Evolutionary conservation across 2,888 invertebrate species (phyloP), one percentile per base, ranked within the genome.

Genomic region (Diaphora mendica): DNA sequence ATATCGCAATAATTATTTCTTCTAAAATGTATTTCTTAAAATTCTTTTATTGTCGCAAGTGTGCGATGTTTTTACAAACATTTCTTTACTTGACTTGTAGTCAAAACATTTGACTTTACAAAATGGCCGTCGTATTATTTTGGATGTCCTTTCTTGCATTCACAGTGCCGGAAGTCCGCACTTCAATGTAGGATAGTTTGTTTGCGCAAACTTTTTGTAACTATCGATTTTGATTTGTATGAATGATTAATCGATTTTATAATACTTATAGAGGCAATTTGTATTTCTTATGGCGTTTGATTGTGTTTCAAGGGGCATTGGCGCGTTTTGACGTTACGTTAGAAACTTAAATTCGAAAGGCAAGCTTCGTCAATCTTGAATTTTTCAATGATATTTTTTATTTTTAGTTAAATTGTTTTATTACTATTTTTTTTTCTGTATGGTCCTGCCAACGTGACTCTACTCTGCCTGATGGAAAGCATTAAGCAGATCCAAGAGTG

Each of bases 41-140:
- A 92, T 82, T 89, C 87, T 80, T 87, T 92, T 91, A 83, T 86
- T 23, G 55, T 77, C 78, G 87, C 94, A 94, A 94, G 92, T 93
- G 93, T 91, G 83, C 84, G 44, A 75, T 66, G 76, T 79, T 78
- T 78, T 77, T 74, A 70, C 30, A 74, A 77, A 74, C 67, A 73
- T 77, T 72, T 74, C 68, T 75, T 73, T 72, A 75, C 73, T 82
- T 83, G 90, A 89, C 87, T 80, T 71, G 78, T 76, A 87, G 94
- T 95, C 95, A 95, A 93, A 95, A 95, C 90, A 95, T 94, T 92
- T 82, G 82, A 81, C 78, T 82, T 82, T 83, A 87, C 91, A 91
- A 93, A 91, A 93, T 90, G 91, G 90, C 82, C 85, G 79, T 85
- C 73, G 85, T 70, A 62, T 73, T 70, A 74, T 70, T 72, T 72